Evolutionary conservation across 2,797 vertebrate genomes (phyloP), one percentile per base, ranked within the genome.

Genomic region (Brachyalestes nurse): DNA sequence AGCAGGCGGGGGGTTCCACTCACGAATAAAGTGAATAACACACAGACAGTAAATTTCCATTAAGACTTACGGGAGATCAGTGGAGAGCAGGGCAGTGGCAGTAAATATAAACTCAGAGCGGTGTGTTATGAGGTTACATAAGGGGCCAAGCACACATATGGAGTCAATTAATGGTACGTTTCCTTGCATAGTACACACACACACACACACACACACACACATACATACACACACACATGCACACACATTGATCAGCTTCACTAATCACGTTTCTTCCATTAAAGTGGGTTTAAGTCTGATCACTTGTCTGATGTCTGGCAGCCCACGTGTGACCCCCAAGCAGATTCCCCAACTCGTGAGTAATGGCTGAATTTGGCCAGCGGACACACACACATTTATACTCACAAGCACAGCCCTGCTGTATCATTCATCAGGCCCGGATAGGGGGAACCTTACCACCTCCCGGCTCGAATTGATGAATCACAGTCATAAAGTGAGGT

Each of bases 351-450:
- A 38, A 19, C 72, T 72, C 5, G 49, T 86, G 83, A 83, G 80
- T 84, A 83, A 89, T 75, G 80, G 72, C 17, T 75, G 53, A 65
- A 78, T 83, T 86, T 84, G 69, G 72, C 45, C 71, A 76, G 55
- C 6, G 19, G 45, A 83, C 55, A 28, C 10, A 75, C 51, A 21
- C 75, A 62, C 79, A 58, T 53, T 45, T 72, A 58, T 51, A 55
- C 61, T 69, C 70, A 78, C 62, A 67, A 72, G 69, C 79, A 70
- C 70, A 84, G 64, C 64, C 71, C 42, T 74, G 79, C 71, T 57
- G 71, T 74, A 81, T 84, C 83, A 81, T 81, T 81, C 75, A 84
- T 84, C 83, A 84, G 79, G 28, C 47, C 67, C 42, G 38, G 47
- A 9, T 60, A 69, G 64, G 79, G 69, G 79, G 79, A 60, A 49